These are phyloP conservation scores for Chauna torquata DNA, from an alignment of 2,113 vertebrate genomes.

Conservation along the genomic window DNA sequence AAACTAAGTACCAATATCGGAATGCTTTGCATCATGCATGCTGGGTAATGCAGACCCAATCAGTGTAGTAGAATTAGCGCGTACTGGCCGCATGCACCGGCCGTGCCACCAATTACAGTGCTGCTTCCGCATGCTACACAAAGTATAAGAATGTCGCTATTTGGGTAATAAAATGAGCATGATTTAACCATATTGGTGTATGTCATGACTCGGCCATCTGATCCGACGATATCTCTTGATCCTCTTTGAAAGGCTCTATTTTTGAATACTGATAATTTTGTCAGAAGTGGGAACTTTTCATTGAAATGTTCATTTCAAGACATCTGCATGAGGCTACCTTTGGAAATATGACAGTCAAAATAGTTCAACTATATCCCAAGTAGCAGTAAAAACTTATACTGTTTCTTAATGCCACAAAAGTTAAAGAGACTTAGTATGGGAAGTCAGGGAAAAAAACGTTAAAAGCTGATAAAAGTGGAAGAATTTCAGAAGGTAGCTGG, in stretches of 20 bases:
- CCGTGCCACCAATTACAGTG: too few relatives aligned
- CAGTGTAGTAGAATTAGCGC: too few relatives aligned
- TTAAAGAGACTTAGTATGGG: background rate
- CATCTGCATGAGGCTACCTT: background rate
- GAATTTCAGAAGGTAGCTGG: background rate
- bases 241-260: accelerated
- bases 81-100: too few relatives aligned
- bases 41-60: too few relatives aligned
- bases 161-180: too few relatives aligned
- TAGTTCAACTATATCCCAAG: background rate
- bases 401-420: background rate
- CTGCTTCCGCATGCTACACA: too few relatives aligned
- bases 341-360: background rate
- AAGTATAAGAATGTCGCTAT: too few relatives aligned
- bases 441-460: background rate
- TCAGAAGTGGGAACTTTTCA: background rate
- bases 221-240: too few relatives aligned
- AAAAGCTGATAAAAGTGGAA: background rate
- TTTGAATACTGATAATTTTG: background rate
- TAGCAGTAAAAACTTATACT: background rate
- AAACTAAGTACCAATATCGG: too few relatives aligned
- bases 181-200: too few relatives aligned
- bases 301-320: background rate
- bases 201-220: too few relatives aligned
- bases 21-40: too few relatives aligned